These are phyloP conservation scores for Rambutsinella grinnellia DNA, from an alignment of 2,888 invertebrate genomes.

Conservation along the genomic window DNA sequence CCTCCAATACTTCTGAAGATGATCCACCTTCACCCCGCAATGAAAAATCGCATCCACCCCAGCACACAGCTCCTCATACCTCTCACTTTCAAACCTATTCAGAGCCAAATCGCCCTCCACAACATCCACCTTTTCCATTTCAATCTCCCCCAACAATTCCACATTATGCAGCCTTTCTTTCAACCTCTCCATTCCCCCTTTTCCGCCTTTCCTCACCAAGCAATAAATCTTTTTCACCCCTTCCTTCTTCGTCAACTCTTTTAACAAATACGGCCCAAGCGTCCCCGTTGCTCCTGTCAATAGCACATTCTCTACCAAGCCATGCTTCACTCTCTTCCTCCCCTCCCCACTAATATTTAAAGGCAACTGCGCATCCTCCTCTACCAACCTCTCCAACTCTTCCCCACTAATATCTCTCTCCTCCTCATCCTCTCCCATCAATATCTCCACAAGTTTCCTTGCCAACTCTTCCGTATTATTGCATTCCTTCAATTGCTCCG, in stretches of 20 bases:
- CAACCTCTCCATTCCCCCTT: constrained; percentile 12
- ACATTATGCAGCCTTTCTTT: background rate
- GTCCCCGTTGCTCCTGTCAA: constrained; percentile 45
- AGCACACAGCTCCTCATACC: constrained; percentile 25
- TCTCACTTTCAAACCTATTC: background rate
- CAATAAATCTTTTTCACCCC: constrained; percentile 34
- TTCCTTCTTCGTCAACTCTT: constrained; percentile 6
- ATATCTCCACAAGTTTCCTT: constrained; percentile 27
- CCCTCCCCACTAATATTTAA: background rate
- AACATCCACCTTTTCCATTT: constrained; percentile 21
- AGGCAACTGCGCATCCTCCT: constrained; percentile 36
- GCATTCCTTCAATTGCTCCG: constrained; percentile 41
- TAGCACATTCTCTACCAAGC: constrained; percentile 22
- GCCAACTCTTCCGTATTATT: constrained; percentile 23
- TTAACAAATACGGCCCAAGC: constrained; percentile 41
- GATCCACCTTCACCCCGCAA: constrained; percentile 46
- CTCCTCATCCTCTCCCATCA: constrained; percentile 1
- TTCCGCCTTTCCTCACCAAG: constrained; percentile 14
- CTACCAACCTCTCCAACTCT: constrained; percentile 24
- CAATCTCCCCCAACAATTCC: constrained; percentile 1
- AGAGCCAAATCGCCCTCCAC: constrained; percentile 20
- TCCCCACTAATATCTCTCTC: background rate
- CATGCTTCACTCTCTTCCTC: background rate
- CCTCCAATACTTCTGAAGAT: constrained; percentile 43
- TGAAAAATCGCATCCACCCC: constrained; percentile 51